These are phyloP conservation scores for Odontocerum albicorne DNA, from an alignment of 2,888 invertebrate genomes.

Conservation along the genomic window DNA sequence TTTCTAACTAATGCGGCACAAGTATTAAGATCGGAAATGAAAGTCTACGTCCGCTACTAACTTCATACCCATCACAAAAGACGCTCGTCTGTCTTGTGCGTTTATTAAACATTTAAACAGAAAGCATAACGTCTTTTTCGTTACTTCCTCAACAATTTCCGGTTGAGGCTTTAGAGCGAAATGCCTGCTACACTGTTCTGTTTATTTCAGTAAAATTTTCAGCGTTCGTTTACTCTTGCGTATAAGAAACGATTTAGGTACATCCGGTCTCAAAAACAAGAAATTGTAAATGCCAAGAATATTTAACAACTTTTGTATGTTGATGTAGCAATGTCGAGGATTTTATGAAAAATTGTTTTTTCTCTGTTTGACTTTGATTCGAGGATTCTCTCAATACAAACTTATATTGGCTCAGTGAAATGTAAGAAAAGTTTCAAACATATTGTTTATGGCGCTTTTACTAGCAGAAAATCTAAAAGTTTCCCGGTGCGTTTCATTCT, in stretches of 20 bases:
- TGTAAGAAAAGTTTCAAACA: too few species aligned
- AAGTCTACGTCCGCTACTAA: constrained; percentile 8
- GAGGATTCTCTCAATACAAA: too few species aligned
- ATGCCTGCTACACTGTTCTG: constrained; percentile 31
- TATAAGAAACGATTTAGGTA: constrained; percentile 17
- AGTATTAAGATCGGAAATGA: constrained; percentile 12
- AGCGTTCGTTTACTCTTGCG: constrained; percentile 23
- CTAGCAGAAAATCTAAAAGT: too few species aligned
- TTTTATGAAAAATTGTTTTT: too few species aligned
- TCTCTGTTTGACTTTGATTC: too few species aligned
- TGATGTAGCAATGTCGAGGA: too few species aligned
- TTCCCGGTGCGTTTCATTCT: too few species aligned
- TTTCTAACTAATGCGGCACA: too few species aligned
- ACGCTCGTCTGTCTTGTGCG: constrained; percentile 13
- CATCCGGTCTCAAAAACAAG: constrained; percentile 19
- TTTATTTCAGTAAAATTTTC: constrained; percentile 30
- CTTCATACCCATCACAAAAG: not conserved
- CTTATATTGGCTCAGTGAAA: too few species aligned
- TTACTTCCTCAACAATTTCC: constrained; percentile 35
- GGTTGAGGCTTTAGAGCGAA: constrained; percentile 29
- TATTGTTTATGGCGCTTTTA: too few species aligned
- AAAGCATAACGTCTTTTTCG: constrained; percentile 33
- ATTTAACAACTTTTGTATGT: too few species aligned
- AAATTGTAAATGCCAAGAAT: not conserved
- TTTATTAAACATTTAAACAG: constrained; percentile 34